Evolutionary conservation across 2,113 vertebrate species (phyloP), one percentile per base, ranked within the genome.

Genomic region (Columbina picui): DNA sequence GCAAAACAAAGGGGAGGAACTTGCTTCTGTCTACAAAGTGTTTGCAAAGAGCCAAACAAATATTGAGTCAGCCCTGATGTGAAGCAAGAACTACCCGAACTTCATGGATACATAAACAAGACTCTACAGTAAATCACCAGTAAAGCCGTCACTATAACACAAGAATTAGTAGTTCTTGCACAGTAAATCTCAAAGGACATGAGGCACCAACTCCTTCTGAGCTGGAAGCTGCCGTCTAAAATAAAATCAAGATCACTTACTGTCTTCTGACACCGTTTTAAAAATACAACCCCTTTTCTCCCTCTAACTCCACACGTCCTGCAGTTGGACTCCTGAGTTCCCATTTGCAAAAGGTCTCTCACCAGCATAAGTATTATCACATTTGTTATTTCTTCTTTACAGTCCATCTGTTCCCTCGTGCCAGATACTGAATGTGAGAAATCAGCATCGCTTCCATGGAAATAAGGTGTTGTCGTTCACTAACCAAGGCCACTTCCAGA

Each of bases 361-460:
- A 45, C 45, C 32, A 76, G 14, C 25, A 0, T 9, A n/a, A 73
- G 52, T 6, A 47, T 68, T 32, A 63, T 26, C 85, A 8, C 34
- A 61, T 41, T 32, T 0, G 7, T 38, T n/a, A 18, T 56, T 89
- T 78, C 70, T 79, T 61, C 88, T 60, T 36, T 69, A 53, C 71
- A 85, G 49, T 34, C 90, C 93, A 78, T 91, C 93, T 94, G 93
- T 79, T 93, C 50, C 60, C 67, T 70, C 20, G 45, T 57, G 76
- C 61, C 87, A 71, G 89, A 74, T 32, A 65, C 36, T 0, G 13
- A 49, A 53, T 38, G 57, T 86, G 84, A 91, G 76, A 91, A 83
- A 71, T 32, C 81, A 61, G 10, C 19, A 53, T 39, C 78, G 32
- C 85, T 84, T 47, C 32, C 71, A 64, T 2, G 36, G 75, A 82